phyloP scores from a whole-genome alignment of 2,797 vertebrate genomes.

The Gymnopithys bicolor region DNA sequence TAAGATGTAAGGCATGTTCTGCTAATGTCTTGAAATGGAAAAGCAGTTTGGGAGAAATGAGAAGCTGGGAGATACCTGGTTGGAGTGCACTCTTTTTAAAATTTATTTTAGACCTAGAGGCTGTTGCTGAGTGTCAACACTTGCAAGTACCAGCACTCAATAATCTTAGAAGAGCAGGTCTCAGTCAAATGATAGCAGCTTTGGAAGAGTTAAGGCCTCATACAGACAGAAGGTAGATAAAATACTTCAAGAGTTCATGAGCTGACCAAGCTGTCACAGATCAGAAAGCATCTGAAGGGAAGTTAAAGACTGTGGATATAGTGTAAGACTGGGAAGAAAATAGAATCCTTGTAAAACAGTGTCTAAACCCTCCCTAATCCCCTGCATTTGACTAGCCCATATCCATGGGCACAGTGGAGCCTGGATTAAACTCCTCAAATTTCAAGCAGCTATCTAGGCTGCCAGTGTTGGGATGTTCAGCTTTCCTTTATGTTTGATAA shows the following conservation, averaged over 20 bases:
- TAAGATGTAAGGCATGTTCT: background rate
- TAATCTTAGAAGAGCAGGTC: background rate
- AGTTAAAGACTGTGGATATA: background rate
- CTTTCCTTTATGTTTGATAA: background rate
- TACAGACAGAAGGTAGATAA: background rate
- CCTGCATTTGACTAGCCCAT: background rate
- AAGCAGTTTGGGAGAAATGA: background rate
- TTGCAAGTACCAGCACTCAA: background rate
- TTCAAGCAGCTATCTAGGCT: background rate
- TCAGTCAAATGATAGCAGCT: background rate
- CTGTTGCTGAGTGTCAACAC: background rate
- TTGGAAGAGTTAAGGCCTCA: background rate
- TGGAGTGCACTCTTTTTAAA: background rate
- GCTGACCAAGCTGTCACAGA: background rate
- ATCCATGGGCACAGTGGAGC: background rate
- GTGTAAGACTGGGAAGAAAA: background rate
- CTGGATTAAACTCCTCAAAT: background rate
- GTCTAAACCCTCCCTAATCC: background rate
- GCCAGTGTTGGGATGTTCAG: accelerated
- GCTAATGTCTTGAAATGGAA: background rate
- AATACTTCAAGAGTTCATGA: background rate
- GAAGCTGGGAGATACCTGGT: background rate
- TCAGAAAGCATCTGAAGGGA: background rate
- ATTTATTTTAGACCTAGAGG: background rate
- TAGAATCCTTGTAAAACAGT: background rate